A percentile compares a stretch with the other conserved stretches of the same genome.
Evolutionary conservation across 2,797 vertebrate genomes (phyloP).

Genomic region (Silurus aristotelis): DNA sequence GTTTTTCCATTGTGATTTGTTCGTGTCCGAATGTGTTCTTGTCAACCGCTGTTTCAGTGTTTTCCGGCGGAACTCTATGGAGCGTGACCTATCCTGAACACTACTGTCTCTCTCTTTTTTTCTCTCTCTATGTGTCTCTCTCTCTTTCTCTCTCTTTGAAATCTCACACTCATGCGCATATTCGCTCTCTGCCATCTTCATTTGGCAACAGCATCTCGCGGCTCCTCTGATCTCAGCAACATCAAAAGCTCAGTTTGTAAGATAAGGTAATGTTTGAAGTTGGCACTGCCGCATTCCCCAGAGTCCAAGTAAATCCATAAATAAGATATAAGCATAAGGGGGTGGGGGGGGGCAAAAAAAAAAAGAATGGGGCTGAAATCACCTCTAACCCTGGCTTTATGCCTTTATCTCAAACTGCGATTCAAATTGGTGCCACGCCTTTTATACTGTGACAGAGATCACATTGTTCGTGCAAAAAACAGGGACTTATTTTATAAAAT

Average conservation of each 20-base stretch:
- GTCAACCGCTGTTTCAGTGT: constrained; percentile 17
- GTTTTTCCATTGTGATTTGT: neutral
- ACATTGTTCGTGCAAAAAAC: constrained; percentile 30
- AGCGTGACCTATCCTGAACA: constrained; percentile 77
- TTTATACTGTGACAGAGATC: constrained; percentile 61
- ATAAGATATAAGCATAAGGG: constrained; percentile 84
- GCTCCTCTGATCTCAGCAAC: constrained; percentile 79
- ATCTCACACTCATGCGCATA: constrained; percentile 82
- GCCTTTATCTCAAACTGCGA: constrained; percentile 73
- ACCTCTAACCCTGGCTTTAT: constrained; percentile 57
- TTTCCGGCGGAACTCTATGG: constrained; percentile 23
- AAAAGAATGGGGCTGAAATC: constrained; percentile 2
- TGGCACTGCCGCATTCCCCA: constrained; percentile 85
- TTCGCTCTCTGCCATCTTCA: constrained; percentile 76
- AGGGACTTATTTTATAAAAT: constrained; percentile 31
- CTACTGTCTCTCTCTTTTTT: constrained; percentile 33
- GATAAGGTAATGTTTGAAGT: constrained; percentile 98
- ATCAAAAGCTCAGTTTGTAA: constrained; percentile 96
- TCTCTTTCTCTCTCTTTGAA: constrained; percentile 76
- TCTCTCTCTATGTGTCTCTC: neutral
- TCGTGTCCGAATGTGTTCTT: neutral
- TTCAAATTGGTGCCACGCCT: constrained; percentile 72
- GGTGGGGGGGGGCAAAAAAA: constrained; percentile 1
- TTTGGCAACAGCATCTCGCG: constrained; percentile 86
- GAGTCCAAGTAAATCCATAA: constrained; percentile 92